phyloP scores from a whole-genome alignment of 1,140 invertebrate species.

The Hetaerina americana region DNA sequence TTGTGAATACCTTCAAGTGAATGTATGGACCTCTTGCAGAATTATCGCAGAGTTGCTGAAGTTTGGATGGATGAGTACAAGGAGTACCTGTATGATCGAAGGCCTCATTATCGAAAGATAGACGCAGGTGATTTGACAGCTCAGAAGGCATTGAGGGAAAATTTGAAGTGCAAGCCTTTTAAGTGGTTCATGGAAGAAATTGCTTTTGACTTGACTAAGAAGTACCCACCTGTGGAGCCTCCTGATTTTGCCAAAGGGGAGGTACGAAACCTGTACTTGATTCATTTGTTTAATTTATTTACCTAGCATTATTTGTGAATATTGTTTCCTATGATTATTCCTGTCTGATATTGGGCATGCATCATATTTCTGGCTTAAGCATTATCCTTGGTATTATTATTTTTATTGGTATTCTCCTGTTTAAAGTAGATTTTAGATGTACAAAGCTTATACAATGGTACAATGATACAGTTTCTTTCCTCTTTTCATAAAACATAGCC shows the following conservation, averaged over 20 bases:
- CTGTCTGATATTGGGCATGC: too few relatives aligned
- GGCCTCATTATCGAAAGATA: conserved; percentile 60
- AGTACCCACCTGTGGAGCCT: conserved; percentile 87
- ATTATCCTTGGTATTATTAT: too few relatives aligned
- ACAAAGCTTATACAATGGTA: too few relatives aligned
- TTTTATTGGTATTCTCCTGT: too few relatives aligned
- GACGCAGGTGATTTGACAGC: conserved; percentile 69
- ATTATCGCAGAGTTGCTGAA: conserved; percentile 47
- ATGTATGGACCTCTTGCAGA: too few relatives aligned
- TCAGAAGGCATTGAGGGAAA: conserved; percentile 60
- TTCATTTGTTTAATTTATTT: conserved; percentile 10
- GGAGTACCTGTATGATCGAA: conserved; percentile 67
- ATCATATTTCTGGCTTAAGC: too few relatives aligned
- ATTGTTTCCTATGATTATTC: too few relatives aligned
- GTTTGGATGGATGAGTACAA: conserved; percentile 76
- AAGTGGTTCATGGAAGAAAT: conserved; percentile 93
- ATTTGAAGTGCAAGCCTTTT: conserved; percentile 79
- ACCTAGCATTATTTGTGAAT: too few relatives aligned
- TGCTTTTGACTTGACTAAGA: conserved; percentile 79
- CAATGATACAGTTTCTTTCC: too few relatives aligned
- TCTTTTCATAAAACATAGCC: too few relatives aligned
- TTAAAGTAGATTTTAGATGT: too few relatives aligned
- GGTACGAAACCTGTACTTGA: conserved; percentile 40
- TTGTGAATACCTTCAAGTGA: too few relatives aligned
- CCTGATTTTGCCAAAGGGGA: conserved; percentile 73